phyloP scores from a whole-genome alignment of 2,113 vertebrate species.

The Xiphophorus couchianus region DNA sequence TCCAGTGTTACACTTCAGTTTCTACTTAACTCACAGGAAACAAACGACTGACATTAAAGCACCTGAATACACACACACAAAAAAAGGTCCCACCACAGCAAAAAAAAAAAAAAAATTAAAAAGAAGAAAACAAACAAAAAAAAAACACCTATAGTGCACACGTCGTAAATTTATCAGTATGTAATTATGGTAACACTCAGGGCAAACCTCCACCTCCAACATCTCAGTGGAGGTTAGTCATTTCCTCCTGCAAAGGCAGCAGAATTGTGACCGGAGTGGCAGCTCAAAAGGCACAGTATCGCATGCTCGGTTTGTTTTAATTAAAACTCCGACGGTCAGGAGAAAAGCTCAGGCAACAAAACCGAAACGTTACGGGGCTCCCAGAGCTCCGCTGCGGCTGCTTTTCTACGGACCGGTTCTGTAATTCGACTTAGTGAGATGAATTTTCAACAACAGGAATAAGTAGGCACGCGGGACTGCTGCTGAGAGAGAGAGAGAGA shows the following conservation, averaged over 20 bases:
- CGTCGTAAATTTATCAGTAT: slow-evolving; percentile 75
- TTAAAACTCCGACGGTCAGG: slow-evolving; percentile 59
- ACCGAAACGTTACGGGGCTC: slow-evolving; percentile 29
- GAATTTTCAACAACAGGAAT: slow-evolving; percentile 26
- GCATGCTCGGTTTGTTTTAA: slow-evolving; percentile 64
- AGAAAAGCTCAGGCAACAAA: slow-evolving; percentile 19
- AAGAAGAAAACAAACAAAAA: slow-evolving; percentile 27
- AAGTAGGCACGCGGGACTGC: slow-evolving; percentile 55
- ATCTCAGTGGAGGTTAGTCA: slow-evolving; percentile 39
- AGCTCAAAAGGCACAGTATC: slow-evolving; percentile 50
- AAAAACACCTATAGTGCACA: slow-evolving; percentile 43
- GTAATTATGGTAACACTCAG: slow-evolving; percentile 70
- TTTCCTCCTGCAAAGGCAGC: slow-evolving; percentile 57
- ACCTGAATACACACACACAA: slow-evolving; percentile 44
- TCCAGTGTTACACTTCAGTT: slow-evolving; percentile 37
- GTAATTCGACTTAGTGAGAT: slow-evolving; percentile 39
- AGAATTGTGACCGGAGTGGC: slow-evolving; percentile 42
- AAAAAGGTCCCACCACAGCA: slow-evolving; percentile 50
- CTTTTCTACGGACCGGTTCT: slow-evolving; percentile 27
- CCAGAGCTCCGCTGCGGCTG: slow-evolving; percentile 19
- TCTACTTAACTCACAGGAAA: slow-evolving; percentile 42
- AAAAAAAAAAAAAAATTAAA: slow-evolving; percentile 39
- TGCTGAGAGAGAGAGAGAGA: slow-evolving; percentile 2
- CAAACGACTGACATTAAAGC: slow-evolving; percentile 51
- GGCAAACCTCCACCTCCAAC: slow-evolving; percentile 26